These are phyloP conservation scores for Cavia porcellus DNA, from an alignment of 2,113 vertebrate species.

Conservation along the genomic window DNA sequence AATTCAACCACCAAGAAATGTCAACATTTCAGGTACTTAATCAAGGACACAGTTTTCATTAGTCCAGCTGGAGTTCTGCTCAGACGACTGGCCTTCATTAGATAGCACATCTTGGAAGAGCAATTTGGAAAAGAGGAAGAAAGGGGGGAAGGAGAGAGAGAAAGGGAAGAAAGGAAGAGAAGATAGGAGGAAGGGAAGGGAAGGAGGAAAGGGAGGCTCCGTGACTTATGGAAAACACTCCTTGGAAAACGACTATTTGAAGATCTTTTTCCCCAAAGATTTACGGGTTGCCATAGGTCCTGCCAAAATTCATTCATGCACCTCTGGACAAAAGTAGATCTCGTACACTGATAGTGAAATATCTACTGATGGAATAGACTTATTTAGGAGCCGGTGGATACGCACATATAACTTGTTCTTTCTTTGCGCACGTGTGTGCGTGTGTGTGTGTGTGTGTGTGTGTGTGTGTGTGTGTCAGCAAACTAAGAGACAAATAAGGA, in stretches of 20 bases:
- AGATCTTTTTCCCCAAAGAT: neutral
- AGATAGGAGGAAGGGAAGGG: fast-evolving
- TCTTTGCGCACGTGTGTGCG: neutral
- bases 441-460: neutral
- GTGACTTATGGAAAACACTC: neutral
- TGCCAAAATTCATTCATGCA: neutral
- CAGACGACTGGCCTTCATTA: neutral
- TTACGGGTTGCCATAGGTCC: neutral
- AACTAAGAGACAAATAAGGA: neutral
- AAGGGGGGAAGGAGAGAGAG: neutral
- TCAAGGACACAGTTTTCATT: too few relatives aligned
- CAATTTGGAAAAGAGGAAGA: neutral
- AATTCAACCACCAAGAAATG: too few relatives aligned
- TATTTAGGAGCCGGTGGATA: neutral
- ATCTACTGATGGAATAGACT: neutral
- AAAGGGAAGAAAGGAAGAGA: too few relatives aligned
- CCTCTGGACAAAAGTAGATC: neutral
- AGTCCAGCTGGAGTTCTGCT: neutral
- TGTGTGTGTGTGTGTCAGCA: neutral
- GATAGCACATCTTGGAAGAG: neutral
- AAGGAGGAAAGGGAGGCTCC: neutral
- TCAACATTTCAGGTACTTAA: neutral
- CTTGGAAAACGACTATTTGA: neutral
- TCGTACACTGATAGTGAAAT: neutral
- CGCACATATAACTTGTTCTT: slow-evolving; percentile 17